Conservation (phyloP, 2,797 vertebrate genomes). For the Intellagama lesueurii region DNA sequence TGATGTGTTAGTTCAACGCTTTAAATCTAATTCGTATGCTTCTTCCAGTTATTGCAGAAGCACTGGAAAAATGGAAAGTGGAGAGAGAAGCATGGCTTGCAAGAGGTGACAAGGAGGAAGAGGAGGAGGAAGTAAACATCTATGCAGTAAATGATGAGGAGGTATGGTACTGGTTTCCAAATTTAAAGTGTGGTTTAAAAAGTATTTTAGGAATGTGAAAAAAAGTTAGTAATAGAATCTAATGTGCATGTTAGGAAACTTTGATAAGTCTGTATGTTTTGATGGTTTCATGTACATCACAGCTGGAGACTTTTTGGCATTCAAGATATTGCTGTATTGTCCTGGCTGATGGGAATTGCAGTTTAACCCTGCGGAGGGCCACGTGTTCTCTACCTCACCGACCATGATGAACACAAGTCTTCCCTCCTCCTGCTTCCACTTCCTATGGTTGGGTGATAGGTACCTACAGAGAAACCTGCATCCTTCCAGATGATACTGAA, state of each 20-base stretch:
- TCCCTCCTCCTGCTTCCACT: not conserved
- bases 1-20: not conserved
- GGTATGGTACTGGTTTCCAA: slow-evolving; percentile 72
- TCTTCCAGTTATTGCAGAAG: slow-evolving; percentile 83
- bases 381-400: not conserved
- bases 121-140: slow-evolving; percentile 90
- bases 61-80: slow-evolving; percentile 89
- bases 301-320: not conserved
- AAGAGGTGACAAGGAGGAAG: slow-evolving; percentile 80
- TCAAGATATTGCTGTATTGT: not conserved
- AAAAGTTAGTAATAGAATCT: not conserved
- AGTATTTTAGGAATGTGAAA: not conserved
- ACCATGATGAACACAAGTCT: not conserved
- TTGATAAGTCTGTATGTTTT: not conserved
- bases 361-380: not conserved
- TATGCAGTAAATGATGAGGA: slow-evolving; percentile 87
- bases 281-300: not conserved
- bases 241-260: not conserved
- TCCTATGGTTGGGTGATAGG: not conserved
- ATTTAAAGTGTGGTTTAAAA: accelerated
- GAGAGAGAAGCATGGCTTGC: slow-evolving; percentile 85
- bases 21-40: not conserved
- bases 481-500: not conserved
- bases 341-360: not conserved
- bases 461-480: not conserved